Evolutionary conservation across 2,113 vertebrate genomes (phyloP), one percentile per base, ranked within the genome.

Genomic region (Hyperoodon ampullatus): DNA sequence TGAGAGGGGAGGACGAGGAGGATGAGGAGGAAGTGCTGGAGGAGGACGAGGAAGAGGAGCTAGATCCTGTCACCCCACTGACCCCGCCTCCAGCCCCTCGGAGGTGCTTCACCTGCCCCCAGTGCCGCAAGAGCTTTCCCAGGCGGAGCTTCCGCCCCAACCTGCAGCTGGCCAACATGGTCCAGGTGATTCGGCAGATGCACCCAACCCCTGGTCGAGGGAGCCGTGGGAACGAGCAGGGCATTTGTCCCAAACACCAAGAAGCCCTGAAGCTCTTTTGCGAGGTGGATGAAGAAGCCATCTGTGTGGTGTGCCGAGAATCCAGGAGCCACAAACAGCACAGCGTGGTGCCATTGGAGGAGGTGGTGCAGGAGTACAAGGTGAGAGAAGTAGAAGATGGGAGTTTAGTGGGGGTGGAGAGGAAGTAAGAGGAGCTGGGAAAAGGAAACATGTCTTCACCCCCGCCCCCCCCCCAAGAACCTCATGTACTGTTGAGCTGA

Each of bases 261-360:
- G 98, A 98, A 65, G 98, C 98, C 0, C 95, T 98, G 13, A 98
- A 98, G 13, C 97, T 98, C 0, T 98, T 98, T 89, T 98, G 98
- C 13, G 97, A 98, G 90, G 95, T 96, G 85, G 98, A 98, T 1
- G 97, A 97, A 7, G 81, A 97, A 1, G 98, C 98, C 7, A 98
- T 98, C 83, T 98, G 98, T 50, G 98, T 98, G 53, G 98, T 98
- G 33, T 98, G 98, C 90, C 61, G 98, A 5, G 98, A 98, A 30
- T 98, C 98, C 0, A 81, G 97, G 30, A 88, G 82, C 53, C 98
- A 98, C 88, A 97, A 97, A 1, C 97, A 97, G 2, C 98, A 98
- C 97, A 98, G 97, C 30, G 98, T 98, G 16, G 97, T 98, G 74
- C 98, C 98, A 0, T 35, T 98, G 0, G 98, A 98, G 42, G 98